Evolutionary conservation across 2,113 vertebrate genomes (phyloP).

Genomic region (Ictidomys tridecemlineatus): DNA sequence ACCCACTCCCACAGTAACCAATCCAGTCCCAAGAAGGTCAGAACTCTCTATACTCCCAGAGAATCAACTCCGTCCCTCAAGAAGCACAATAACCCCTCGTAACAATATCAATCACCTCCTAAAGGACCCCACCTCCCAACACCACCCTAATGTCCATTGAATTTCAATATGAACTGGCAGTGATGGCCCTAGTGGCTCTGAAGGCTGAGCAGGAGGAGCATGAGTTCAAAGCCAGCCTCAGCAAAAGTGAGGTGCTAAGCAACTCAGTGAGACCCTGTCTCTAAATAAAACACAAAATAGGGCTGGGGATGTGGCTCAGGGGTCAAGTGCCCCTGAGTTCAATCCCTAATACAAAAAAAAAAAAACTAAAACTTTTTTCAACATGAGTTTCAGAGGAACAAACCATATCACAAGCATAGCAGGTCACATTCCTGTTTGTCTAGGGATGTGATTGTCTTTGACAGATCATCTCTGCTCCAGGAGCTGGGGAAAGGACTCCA

Average conservation of each 20-base stretch:
- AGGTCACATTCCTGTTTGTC: background rate
- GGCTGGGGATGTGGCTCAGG: no score
- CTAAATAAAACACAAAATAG: no score
- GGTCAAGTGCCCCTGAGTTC: no score
- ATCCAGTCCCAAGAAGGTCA: background rate
- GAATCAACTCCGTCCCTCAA: background rate
- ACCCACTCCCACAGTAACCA: background rate
- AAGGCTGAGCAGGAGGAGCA: no score
- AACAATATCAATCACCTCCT: background rate
- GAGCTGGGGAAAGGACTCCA: background rate
- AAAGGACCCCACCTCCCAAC: background rate
- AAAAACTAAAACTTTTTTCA: background rate
- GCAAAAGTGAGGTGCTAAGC: no score
- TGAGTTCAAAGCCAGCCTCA: no score
- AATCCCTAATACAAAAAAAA: no score
- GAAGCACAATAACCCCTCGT: background rate
- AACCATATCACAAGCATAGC: background rate
- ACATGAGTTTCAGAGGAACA: background rate
- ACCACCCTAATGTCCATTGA: background rate
- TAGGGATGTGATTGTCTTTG: background rate
- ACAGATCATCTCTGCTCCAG: background rate
- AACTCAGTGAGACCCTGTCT: no score
- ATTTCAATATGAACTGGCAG: background rate
- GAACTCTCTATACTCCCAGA: background rate
- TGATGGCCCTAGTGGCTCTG: no score